phyloP scores from a whole-genome alignment of 2,113 vertebrate genomes.

The Oryzias woworae region DNA sequence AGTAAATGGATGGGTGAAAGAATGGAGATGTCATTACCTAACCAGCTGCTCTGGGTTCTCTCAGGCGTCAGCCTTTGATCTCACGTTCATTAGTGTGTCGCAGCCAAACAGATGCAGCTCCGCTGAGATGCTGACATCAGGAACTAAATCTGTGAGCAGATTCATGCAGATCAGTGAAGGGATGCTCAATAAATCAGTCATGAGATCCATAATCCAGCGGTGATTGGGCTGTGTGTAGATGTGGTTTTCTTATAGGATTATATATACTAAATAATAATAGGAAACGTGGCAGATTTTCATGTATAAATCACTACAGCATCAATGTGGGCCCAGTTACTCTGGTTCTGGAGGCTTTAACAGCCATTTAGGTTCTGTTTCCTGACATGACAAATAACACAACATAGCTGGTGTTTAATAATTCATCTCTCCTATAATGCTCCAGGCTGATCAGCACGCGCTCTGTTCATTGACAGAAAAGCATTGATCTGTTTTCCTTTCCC shows the following conservation, averaged over 20 bases:
- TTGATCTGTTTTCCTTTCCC: constrained; percentile 39
- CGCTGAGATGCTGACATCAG: neutral
- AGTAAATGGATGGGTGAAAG: constrained; percentile 47
- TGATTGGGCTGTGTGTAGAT: neutral
- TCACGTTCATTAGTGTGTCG: constrained; percentile 32
- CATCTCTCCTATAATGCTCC: constrained; percentile 26
- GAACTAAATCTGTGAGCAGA: neutral
- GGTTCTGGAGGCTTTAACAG: neutral
- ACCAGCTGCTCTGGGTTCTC: constrained; percentile 49
- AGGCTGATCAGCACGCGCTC: constrained; percentile 8
- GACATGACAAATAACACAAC: constrained; percentile 29
- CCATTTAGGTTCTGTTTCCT: constrained; percentile 9
- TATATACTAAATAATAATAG: too few species aligned
- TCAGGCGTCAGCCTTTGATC: constrained; percentile 34
- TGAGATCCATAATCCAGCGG: neutral
- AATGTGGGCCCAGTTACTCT: neutral
- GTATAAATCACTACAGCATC: neutral
- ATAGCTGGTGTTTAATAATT: constrained; percentile 53
- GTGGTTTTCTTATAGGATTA: too few species aligned
- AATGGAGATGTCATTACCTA: constrained; percentile 56
- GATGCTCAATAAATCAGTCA: neutral
- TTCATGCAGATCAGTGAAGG: neutral
- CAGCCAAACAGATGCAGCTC: neutral
- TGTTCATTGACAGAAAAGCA: constrained; percentile 22
- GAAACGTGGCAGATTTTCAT: neutral